A percentile compares a stretch with the other conserved stretches of the same genome.
phyloP scores from a whole-genome alignment of 2,113 vertebrate genomes.

The Elgaria multicarinata region DNA sequence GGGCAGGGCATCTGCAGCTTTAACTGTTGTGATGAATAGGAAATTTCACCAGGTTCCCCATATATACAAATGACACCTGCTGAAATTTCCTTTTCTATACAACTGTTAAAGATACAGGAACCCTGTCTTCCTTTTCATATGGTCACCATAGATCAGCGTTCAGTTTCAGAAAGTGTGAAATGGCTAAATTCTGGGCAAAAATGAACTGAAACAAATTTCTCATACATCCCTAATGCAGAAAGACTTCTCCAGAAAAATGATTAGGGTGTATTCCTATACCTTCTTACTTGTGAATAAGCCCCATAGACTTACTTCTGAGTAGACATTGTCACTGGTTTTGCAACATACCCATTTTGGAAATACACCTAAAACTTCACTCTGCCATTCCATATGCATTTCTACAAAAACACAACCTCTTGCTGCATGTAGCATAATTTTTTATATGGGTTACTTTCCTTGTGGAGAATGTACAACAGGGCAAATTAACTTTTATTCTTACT shows the following conservation, averaged over 20 bases:
- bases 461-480: constrained; percentile 17
- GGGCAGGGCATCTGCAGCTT: too few relatives aligned
- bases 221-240: too few relatives aligned
- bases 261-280: not conserved
- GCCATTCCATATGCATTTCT: not conserved
- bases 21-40: too few relatives aligned
- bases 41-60: too few relatives aligned
- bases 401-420: not conserved
- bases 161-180: too few relatives aligned
- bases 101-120: too few relatives aligned
- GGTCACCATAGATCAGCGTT: too few relatives aligned
- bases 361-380: not conserved
- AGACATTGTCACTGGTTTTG: not conserved
- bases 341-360: not conserved
- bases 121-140: too few relatives aligned
- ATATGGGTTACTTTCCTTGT: constrained; percentile 8
- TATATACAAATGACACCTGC: too few relatives aligned
- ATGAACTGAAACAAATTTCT: too few relatives aligned
- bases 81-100: too few relatives aligned
- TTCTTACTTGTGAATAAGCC: not conserved
- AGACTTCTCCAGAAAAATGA: not conserved
- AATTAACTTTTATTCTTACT: constrained; percentile 36
- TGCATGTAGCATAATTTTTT: not conserved
- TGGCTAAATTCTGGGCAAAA: too few relatives aligned
- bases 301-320: not conserved